Conservation (phyloP, 2,113 vertebrate genomes). For the Nycticorax nycticorax region DNA sequence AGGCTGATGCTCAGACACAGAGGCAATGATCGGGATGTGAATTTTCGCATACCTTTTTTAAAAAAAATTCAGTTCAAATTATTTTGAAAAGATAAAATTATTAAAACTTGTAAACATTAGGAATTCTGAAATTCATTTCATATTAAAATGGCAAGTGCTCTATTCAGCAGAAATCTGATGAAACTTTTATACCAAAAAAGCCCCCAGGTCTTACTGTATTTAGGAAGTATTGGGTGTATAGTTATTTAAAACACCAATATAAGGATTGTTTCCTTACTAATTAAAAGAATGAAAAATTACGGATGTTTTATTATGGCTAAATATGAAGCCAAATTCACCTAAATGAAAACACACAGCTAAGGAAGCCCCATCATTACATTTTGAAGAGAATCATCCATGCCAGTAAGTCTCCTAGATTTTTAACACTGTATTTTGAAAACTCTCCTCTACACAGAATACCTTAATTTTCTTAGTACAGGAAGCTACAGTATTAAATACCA, state of each 20-base stretch:
- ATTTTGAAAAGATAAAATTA: slow-evolving; percentile 63
- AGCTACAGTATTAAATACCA: background rate
- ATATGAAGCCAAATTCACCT: background rate
- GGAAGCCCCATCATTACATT: background rate
- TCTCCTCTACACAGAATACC: background rate
- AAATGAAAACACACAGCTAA: background rate
- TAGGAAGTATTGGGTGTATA: background rate
- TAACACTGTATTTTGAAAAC: background rate
- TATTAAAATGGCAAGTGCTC: background rate
- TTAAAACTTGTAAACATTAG: slow-evolving; percentile 50
- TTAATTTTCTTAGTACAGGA: background rate
- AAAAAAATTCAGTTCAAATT: slow-evolving; percentile 75
- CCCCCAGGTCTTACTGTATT: background rate
- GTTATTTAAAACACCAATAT: background rate
- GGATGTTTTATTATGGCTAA: background rate
- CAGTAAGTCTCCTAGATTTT: background rate
- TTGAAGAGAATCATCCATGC: background rate
- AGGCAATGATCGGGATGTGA: slow-evolving; percentile 99
- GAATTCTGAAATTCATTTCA: slow-evolving; percentile 45
- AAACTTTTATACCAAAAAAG: background rate
- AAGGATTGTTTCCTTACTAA: background rate
- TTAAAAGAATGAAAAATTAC: background rate
- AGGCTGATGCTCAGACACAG: slow-evolving; percentile 97
- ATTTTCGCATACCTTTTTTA: slow-evolving; percentile 96
- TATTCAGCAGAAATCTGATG: background rate